Evolutionary conservation across 2,113 vertebrate species (phyloP).

Genomic region (Steatornis caripensis): DNA sequence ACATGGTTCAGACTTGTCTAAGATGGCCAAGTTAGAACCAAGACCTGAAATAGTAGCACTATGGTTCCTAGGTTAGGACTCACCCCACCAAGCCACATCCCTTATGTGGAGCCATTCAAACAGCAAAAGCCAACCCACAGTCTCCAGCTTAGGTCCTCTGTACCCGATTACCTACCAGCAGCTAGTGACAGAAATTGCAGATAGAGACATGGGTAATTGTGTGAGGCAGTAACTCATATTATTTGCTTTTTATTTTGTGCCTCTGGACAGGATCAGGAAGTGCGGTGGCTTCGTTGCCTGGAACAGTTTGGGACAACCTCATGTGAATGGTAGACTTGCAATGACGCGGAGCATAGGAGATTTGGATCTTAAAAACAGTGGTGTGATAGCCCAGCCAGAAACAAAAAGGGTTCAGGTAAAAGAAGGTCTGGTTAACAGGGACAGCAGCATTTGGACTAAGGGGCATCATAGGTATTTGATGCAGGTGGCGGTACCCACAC

Average conservation of each 20-base stretch:
- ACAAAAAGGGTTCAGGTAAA: slow-evolving; percentile 86
- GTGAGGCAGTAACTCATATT: background rate
- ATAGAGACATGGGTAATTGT: background rate
- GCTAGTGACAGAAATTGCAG: background rate
- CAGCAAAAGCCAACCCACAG: background rate
- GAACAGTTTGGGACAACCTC: slow-evolving; percentile 95
- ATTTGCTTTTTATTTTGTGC: background rate
- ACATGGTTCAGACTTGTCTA: background rate
- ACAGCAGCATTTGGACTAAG: background rate
- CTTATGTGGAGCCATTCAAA: background rate
- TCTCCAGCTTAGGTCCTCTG: background rate
- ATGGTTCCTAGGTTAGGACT: background rate
- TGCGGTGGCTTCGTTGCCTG: slow-evolving; percentile 92
- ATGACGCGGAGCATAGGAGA: slow-evolving; percentile 98
- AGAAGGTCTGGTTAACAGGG: background rate
- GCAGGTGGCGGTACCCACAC: background rate
- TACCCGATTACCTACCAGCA: background rate
- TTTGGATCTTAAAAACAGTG: slow-evolving; percentile 88
- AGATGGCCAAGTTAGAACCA: background rate
- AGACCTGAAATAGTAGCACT: background rate
- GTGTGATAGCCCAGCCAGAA: slow-evolving; percentile 94
- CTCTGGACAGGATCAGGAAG: slow-evolving; percentile 82
- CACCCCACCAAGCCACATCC: background rate
- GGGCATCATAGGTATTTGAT: background rate
- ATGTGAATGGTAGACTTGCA: slow-evolving; percentile 93